phyloP scores from a whole-genome alignment of 2,113 vertebrate species.

The Thunnus thynnus region DNA sequence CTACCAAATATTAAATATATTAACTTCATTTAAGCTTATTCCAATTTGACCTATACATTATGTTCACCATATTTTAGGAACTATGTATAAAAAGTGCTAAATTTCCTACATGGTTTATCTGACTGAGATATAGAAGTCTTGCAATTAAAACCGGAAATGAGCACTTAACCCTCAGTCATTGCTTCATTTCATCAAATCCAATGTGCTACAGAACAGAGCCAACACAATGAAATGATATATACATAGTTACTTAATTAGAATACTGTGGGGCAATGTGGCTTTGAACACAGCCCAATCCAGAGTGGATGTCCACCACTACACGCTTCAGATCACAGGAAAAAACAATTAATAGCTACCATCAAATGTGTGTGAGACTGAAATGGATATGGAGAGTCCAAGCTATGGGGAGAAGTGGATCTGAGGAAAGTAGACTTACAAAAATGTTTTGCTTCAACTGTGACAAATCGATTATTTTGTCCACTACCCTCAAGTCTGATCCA shows the following conservation, averaged over 20 bases:
- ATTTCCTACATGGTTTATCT: not conserved
- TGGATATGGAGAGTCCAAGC: constrained; percentile 34
- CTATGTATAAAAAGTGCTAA: not conserved
- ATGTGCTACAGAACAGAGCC: not conserved
- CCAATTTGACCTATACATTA: not conserved
- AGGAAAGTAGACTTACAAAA: constrained; percentile 57
- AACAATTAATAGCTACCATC: constrained; percentile 65
- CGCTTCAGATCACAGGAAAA: constrained; percentile 27
- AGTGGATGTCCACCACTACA: not conserved
- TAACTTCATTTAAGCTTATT: not conserved
- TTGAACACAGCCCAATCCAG: constrained; percentile 17
- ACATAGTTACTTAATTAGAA: not conserved
- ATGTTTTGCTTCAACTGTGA: constrained; percentile 65
- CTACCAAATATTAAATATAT: constrained; percentile 4
- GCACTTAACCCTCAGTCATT: no score
- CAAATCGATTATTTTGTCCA: constrained; percentile 75
- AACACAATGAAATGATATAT: not conserved
- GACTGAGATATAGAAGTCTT: not conserved
- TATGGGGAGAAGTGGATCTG: constrained; percentile 52
- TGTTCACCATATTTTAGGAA: not conserved
- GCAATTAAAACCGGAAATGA: no score
- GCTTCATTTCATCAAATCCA: not conserved
- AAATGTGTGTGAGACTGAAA: constrained; percentile 59
- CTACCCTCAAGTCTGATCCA: constrained; percentile 67
- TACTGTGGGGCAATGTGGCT: not conserved